Evolutionary conservation across 2,888 invertebrate genomes (phyloP).

Genomic region (Drosophila nigritarsus): DNA sequence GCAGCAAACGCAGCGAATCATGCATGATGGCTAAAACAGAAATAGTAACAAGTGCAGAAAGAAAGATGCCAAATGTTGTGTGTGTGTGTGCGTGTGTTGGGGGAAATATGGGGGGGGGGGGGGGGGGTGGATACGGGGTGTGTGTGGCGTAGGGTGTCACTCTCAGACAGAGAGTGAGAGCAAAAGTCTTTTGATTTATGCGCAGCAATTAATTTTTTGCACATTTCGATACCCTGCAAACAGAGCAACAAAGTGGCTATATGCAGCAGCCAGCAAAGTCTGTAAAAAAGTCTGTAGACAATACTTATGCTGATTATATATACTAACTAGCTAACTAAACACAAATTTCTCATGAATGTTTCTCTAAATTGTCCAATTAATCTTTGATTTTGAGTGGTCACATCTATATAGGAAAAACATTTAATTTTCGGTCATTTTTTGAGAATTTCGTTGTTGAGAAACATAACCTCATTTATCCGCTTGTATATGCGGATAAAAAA

Average conservation of each 20-base stretch:
- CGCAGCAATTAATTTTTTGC: conserved; percentile 82
- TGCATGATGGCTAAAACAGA: conserved; percentile 47
- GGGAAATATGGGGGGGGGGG: not conserved
- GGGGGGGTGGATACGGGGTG: not conserved
- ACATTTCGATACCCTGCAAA: conserved; percentile 55
- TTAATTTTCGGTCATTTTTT: not conserved
- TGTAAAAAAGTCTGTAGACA: not conserved
- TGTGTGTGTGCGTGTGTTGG: not conserved
- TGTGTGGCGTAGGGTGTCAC: conserved; percentile 9
- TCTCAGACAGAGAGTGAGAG: conserved; percentile 55
- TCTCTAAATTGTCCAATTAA: not conserved
- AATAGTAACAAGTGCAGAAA: conserved; percentile 56
- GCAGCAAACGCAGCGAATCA: conserved; percentile 25
- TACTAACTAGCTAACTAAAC: not conserved
- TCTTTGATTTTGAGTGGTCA: not conserved
- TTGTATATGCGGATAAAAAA: not conserved
- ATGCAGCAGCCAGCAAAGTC: not conserved
- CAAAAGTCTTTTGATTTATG: conserved; percentile 82
- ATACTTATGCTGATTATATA: not conserved
- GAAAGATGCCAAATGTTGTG: conserved; percentile 24
- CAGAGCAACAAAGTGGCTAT: conserved; percentile 13
- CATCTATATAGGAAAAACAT: not conserved
- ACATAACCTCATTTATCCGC: not conserved
- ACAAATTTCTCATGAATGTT: not conserved
- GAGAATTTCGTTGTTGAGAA: not conserved